Conservation (phyloP, 2,888 invertebrate genomes). For the Pherbina coryleti region DNA sequence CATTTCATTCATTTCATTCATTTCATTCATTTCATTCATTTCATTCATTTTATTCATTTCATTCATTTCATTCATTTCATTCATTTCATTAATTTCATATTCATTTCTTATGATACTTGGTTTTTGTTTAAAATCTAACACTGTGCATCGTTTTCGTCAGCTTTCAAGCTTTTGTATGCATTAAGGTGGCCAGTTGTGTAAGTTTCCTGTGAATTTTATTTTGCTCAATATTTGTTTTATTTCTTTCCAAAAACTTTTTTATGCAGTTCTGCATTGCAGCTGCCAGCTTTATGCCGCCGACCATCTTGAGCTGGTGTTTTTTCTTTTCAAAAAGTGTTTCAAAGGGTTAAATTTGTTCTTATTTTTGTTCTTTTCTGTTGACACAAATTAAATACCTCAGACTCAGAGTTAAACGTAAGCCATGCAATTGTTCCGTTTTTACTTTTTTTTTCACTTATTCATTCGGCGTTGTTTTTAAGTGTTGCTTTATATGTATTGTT, state of each 20-base stretch:
- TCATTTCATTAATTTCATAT: no score
- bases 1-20: no score
- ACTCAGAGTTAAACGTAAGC: not conserved
- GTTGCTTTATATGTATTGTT: slow-evolving; percentile 3
- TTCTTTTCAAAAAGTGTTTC: no score
- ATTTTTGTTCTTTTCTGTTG: not conserved
- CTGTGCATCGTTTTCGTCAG: not conserved
- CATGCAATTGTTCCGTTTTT: not conserved
- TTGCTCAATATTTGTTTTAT: not conserved
- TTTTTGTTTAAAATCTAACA: no score
- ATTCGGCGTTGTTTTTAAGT: not conserved
- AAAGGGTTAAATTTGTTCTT: not conserved
- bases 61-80: no score
- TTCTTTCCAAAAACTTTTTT: not conserved
- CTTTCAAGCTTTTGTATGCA: not conserved
- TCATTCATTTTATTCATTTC: no score
- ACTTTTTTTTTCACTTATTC: not conserved
- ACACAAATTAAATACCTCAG: slow-evolving; percentile 5
- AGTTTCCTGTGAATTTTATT: not conserved
- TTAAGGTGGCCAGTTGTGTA: not conserved
- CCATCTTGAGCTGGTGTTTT: no score
- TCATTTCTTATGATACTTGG: no score
- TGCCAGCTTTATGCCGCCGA: no score
- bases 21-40: no score
- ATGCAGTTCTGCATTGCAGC: no score